These are phyloP conservation scores for Chrysotoxum bicinctum DNA, from an alignment of 2,888 invertebrate species.

Conservation along the genomic window DNA sequence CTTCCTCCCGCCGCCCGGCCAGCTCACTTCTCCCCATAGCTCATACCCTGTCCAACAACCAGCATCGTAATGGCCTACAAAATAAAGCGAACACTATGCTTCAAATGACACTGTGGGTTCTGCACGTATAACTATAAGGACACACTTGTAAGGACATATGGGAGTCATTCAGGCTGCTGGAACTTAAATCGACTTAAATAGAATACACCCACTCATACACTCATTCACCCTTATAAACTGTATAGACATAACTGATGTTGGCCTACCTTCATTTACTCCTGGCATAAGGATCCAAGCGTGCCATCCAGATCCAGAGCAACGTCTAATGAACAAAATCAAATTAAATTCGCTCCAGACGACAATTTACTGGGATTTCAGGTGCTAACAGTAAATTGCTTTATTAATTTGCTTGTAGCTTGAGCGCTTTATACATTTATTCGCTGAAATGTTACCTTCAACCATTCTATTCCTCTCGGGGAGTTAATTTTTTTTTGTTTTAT, in stretches of 20 bases:
- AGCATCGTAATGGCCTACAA: constrained; percentile 62
- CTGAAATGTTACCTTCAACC: constrained; percentile 47
- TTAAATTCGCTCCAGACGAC: constrained; percentile 73
- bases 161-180: constrained; percentile 53
- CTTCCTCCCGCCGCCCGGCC: neutral
- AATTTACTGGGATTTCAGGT: constrained; percentile 73
- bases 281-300: constrained; percentile 8
- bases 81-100: constrained; percentile 61
- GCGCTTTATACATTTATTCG: constrained; percentile 16
- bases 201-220: constrained; percentile 18
- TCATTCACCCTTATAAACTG: neutral
- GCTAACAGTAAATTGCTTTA: constrained; percentile 73
- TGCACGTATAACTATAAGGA: constrained; percentile 41
- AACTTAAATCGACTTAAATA: constrained; percentile 63
- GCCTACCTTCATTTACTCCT: constrained; percentile 23
- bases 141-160: constrained; percentile 63
- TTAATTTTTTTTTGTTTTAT: constrained; percentile 15
- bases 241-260: constrained; percentile 10
- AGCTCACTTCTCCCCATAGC: neutral
- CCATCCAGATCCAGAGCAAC: constrained; percentile 39
- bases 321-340: constrained; percentile 73
- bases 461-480: neutral
- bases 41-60: neutral
- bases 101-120: constrained; percentile 44
- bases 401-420: constrained; percentile 64